phyloP scores from a whole-genome alignment of 2,888 invertebrate species.

The Crematogaster levior region DNA sequence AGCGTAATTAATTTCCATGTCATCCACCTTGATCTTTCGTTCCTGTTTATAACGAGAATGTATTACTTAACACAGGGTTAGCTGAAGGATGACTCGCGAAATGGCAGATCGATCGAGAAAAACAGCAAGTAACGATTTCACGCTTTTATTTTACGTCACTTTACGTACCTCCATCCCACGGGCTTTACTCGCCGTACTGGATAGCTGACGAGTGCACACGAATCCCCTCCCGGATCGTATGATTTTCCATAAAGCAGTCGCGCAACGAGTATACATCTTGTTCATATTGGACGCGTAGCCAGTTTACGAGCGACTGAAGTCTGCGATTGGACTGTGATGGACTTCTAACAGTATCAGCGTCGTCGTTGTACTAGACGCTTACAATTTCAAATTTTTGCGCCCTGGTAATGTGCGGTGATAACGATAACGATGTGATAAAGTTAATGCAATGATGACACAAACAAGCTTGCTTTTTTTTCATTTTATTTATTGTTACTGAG shows the following conservation, averaged over 20 bases:
- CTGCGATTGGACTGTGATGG: background rate
- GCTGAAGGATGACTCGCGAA: background rate
- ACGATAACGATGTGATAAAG: too few species aligned
- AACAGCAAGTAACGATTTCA: constrained; percentile 9
- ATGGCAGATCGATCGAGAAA: background rate
- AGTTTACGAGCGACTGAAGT: background rate
- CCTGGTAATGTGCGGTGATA: background rate
- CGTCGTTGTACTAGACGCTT: too few species aligned
- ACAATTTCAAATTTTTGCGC: background rate
- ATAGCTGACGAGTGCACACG: background rate
- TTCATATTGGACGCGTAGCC: background rate
- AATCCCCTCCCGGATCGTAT: too few species aligned
- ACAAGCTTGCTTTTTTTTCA: background rate
- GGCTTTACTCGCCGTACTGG: background rate
- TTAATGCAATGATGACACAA: too few species aligned
- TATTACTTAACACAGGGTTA: background rate
- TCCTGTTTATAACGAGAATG: constrained; percentile 86
- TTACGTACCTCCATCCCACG: constrained; percentile 23
- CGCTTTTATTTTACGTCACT: background rate
- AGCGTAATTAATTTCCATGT: constrained; percentile 88
- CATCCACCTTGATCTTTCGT: constrained; percentile 88
- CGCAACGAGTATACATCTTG: background rate
- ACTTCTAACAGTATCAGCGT: background rate
- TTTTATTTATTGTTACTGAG: too few species aligned
- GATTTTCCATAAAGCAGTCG: background rate